Percentiles rank a stretch among this genome's conserved stretches.
Evolutionary conservation across 2,797 vertebrate species (phyloP).

Genomic region (Scleropages formosus): DNA sequence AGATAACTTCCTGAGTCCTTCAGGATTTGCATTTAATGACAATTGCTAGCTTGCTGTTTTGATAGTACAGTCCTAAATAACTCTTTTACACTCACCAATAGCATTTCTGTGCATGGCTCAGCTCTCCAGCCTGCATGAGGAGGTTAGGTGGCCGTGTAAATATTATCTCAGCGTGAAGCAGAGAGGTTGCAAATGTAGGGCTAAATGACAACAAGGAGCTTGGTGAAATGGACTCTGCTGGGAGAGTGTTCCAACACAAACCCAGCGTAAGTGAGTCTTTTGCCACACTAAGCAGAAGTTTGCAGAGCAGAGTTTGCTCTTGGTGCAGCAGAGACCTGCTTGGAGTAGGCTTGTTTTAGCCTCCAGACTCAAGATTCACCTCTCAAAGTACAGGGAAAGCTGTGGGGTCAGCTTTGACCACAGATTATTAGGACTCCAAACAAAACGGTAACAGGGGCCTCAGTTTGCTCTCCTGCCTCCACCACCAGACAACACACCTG

Average conservation of each 20-base stretch:
- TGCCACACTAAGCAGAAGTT: conserved; percentile 7
- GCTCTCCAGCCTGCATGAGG: neutral
- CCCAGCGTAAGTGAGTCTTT: neutral
- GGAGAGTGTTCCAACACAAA: conserved; percentile 1
- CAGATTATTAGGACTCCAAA: neutral
- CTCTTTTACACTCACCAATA: neutral
- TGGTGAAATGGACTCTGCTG: neutral
- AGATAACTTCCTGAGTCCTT: too few relatives aligned
- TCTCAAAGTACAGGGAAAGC: neutral
- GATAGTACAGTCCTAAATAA: neutral
- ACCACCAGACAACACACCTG: conserved; percentile 42
- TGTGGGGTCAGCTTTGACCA: conserved; percentile 9
- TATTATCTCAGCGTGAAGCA: conserved; percentile 17
- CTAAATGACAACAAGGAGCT: neutral
- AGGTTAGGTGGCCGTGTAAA: conserved; percentile 19
- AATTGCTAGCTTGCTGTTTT: neutral
- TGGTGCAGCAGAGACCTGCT: neutral
- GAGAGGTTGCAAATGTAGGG: neutral
- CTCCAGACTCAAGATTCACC: neutral
- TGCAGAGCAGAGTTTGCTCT: neutral
- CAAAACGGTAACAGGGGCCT: neutral
- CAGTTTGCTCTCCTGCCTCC: neutral
- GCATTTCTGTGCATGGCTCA: neutral
- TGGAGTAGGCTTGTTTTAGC: neutral
- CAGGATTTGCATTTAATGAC: neutral